These are phyloP conservation scores for Laothoe populi DNA, from an alignment of 2,888 invertebrate genomes.

Conservation along the genomic window DNA sequence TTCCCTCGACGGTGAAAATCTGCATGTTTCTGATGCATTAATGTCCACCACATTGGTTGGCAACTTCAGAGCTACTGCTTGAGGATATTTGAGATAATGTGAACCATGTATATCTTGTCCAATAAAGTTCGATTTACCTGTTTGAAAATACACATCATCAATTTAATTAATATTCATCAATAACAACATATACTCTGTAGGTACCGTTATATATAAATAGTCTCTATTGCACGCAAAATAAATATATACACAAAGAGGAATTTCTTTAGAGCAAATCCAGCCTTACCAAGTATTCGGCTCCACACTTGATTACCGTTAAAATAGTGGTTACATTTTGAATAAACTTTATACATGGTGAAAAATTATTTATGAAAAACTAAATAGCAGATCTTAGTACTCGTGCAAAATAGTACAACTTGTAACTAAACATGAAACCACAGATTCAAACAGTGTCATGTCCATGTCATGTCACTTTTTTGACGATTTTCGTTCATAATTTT, in stretches of 20 bases:
- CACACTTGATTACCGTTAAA: slow-evolving; percentile 31
- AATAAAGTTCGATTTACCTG: slow-evolving; percentile 53
- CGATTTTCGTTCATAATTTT: too few relatives aligned
- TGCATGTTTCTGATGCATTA: slow-evolving; percentile 86
- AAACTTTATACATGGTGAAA: slow-evolving; percentile 31
- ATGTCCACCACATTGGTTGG: slow-evolving; percentile 87
- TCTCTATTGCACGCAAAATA: background rate
- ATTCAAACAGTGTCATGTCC: too few relatives aligned
- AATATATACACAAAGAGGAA: background rate
- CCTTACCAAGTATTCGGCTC: slow-evolving; percentile 21
- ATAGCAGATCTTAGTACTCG: background rate
- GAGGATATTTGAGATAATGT: slow-evolving; percentile 78
- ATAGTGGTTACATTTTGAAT: slow-evolving; percentile 36
- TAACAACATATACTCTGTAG: too few relatives aligned
- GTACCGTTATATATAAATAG: background rate
- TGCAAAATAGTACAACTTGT: too few relatives aligned
- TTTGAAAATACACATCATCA: slow-evolving; percentile 36
- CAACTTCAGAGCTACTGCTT: slow-evolving; percentile 80
- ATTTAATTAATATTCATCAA: too few relatives aligned
- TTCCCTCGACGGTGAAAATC: slow-evolving; percentile 87
- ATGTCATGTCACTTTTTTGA: too few relatives aligned
- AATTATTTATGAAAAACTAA: background rate
- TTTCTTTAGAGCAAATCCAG: background rate
- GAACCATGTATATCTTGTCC: slow-evolving; percentile 77
- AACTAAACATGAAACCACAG: too few relatives aligned